phyloP scores from a whole-genome alignment of 2,113 vertebrate genomes.

The Porphyrio hochstetteri region DNA sequence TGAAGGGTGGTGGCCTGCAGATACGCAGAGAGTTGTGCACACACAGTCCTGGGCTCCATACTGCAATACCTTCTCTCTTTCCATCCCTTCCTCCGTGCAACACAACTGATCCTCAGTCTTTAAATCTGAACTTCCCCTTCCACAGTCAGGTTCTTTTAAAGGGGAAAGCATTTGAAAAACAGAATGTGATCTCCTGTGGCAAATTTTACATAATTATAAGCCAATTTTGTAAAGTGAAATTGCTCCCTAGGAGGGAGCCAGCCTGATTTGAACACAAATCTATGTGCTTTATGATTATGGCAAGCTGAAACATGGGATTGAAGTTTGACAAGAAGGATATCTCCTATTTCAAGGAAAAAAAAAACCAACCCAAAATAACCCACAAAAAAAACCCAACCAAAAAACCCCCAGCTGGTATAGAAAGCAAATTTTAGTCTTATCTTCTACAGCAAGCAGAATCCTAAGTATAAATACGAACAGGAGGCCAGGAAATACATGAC shows the following conservation, averaged over 20 bases:
- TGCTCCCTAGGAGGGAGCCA: neutral
- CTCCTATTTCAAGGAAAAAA: neutral
- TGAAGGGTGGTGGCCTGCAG: neutral
- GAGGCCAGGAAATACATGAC: neutral
- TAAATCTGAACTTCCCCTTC: neutral
- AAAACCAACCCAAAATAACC: neutral
- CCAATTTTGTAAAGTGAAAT: neutral
- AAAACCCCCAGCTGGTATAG: neutral
- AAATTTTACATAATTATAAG: conserved; percentile 36
- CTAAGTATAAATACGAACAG: neutral
- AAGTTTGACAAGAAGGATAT: neutral
- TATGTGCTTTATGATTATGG: neutral
- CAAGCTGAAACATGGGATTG: neutral
- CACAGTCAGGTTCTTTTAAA: neutral
- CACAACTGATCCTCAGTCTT: neutral
- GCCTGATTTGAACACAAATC: neutral
- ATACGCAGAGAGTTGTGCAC: neutral
- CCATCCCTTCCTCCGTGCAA: neutral
- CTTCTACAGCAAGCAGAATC: neutral
- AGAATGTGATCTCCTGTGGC: conserved; percentile 8
- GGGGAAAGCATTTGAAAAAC: neutral
- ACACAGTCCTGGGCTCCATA: rapidly evolving
- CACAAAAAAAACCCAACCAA: neutral
- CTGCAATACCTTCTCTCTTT: neutral
- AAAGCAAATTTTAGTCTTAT: neutral